Evolutionary conservation across 2,888 invertebrate genomes (phyloP), one percentile per base, ranked within the genome.

Genomic region (Clostera curtula): DNA sequence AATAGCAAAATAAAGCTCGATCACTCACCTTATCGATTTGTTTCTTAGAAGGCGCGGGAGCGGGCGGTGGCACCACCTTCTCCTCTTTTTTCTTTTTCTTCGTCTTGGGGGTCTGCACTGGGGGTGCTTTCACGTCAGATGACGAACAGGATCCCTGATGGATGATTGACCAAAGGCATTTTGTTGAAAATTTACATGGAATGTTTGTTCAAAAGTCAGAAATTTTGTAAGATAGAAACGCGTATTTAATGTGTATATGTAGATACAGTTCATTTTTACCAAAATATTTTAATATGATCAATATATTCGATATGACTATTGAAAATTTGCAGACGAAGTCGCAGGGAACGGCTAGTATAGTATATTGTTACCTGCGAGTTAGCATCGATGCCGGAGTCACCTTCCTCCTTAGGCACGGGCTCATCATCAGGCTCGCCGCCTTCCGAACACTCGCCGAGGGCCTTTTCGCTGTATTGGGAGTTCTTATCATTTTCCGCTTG

Each of bases 301-400:
- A n/a, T n/a, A n/a, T n/a, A n/a, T n/a, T n/a, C n/a, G n/a, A n/a
- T n/a, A n/a, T n/a, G n/a, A n/a, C n/a, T n/a, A n/a, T n/a, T n/a
- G n/a, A n/a, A n/a, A n/a, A n/a, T n/a, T n/a, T n/a, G n/a, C n/a
- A n/a, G n/a, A n/a, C n/a, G n/a, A n/a, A n/a, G n/a, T n/a, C 14
- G 17, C 9, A 13, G 2, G 5, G 18, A 10, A 25, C 12, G 16
- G n/a, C 9, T 2, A 25, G 13, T 5, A 29, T n/a, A 23, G 7
- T 18, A 6, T 12, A 2, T 19, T 4, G 9, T 20, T 44, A 79
- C 82, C 79, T 95, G 94, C 49, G 92, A 92, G 71, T 93, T 93
- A 34, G 92, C 92, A 69, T 95, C 95, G 50, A 95, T 94, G 39
- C 95, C 95, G 47, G 93, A 94, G 72, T 94, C 93, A 12, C 93